Conservation (phyloP, 2,113 vertebrate species). For the Eptesicus fuscus region DNA sequence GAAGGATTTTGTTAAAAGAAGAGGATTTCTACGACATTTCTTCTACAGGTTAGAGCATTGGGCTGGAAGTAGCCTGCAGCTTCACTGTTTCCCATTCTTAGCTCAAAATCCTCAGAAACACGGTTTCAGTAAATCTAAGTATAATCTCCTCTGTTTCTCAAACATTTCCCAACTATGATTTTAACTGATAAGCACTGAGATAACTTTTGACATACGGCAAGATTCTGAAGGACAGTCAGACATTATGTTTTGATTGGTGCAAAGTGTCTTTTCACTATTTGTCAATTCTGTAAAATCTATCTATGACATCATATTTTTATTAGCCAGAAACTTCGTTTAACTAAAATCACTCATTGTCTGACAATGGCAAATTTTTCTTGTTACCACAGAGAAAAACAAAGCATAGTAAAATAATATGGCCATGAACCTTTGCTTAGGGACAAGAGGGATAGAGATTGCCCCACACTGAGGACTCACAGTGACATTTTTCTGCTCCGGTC, state of each 20-base stretch:
- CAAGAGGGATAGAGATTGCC: neutral
- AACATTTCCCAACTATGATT: neutral
- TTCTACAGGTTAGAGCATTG: neutral
- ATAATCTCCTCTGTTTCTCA: neutral
- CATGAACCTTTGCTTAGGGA: neutral
- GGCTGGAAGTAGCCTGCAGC: neutral
- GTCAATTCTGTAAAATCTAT: neutral
- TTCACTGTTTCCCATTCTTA: neutral
- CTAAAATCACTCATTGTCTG: neutral
- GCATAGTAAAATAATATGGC: neutral
- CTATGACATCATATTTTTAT: neutral
- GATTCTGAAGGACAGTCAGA: neutral
- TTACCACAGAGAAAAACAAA: neutral
- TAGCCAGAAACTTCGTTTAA: neutral
- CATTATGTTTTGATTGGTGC: neutral
- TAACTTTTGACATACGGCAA: neutral
- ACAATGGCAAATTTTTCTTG: neutral
- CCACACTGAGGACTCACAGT: neutral
- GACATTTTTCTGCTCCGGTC: neutral
- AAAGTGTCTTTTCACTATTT: neutral
- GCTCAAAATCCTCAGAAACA: neutral
- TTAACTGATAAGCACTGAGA: neutral
- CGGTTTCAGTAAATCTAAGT: neutral
- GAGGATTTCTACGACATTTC: neutral
- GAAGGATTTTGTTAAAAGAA: neutral